phyloP scores from a whole-genome alignment of 2,888 invertebrate genomes.

The Scotopteryx bipunctaria region DNA sequence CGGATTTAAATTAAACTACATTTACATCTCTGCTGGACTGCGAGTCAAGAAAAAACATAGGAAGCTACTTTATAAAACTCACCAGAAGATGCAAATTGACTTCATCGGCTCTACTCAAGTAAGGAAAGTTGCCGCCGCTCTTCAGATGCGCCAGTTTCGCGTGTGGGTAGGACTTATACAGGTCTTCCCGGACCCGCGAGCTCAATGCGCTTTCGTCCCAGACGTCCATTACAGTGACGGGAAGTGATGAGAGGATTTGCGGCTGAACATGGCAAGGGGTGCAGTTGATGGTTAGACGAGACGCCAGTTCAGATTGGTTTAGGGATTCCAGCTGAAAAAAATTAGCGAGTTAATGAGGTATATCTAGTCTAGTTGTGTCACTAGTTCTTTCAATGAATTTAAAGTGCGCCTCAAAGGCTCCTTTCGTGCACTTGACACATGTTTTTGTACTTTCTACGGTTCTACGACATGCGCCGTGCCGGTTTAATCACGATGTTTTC shows the following conservation, averaged over 20 bases:
- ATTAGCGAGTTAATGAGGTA: too few species aligned
- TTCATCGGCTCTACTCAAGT: conserved; percentile 93
- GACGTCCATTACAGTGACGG: conserved; percentile 94
- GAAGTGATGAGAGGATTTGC: conserved; percentile 85
- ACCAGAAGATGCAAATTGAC: conserved; percentile 95
- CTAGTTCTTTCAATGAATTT: too few species aligned
- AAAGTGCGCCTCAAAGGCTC: too few species aligned
- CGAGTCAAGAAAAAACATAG: not conserved
- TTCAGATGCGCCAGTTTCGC: conserved; percentile 94
- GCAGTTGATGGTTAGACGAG: conserved; percentile 93
- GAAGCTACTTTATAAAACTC: too few species aligned
- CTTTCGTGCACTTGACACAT: too few species aligned
- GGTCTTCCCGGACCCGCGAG: conserved; percentile 89
- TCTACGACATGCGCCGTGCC: too few species aligned
- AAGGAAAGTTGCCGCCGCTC: conserved; percentile 95
- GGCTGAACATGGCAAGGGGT: conserved; percentile 91
- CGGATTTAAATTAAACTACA: too few species aligned
- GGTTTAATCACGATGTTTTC: too few species aligned
- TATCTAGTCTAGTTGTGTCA: too few species aligned
- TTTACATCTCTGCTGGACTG: too few species aligned
- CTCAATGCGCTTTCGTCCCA: conserved; percentile 95
- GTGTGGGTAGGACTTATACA: conserved; percentile 93
- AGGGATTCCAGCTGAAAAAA: conserved; percentile 90
- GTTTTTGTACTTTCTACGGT: too few species aligned
- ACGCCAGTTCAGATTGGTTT: conserved; percentile 92